A percentile compares a stretch with the other conserved stretches of the same genome.
Conservation (phyloP, 2,797 vertebrate species). For the Chelon auratus region DNA sequence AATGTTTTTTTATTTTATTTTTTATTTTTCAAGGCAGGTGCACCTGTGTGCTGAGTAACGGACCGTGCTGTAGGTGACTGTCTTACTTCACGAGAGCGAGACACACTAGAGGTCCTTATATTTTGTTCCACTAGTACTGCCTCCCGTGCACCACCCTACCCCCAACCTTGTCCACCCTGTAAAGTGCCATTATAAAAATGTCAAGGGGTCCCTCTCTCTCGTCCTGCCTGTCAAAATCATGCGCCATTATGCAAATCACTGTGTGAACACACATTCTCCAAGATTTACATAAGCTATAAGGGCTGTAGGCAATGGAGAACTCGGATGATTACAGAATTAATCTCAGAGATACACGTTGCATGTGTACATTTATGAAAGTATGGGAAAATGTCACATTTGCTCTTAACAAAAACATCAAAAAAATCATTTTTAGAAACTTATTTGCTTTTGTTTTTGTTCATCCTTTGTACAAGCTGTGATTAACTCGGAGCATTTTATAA, state of each 20-base stretch:
- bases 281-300: slow-evolving; percentile 76
- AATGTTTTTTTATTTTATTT: slow-evolving; percentile 21
- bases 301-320: slow-evolving; percentile 63
- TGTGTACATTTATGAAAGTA: slow-evolving; percentile 51
- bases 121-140: slow-evolving; percentile 62
- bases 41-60: slow-evolving; percentile 24
- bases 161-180: slow-evolving; percentile 79
- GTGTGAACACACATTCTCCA: slow-evolving; percentile 74
- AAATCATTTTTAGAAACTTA: slow-evolving; percentile 9
- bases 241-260: slow-evolving; percentile 82
- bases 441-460: slow-evolving; percentile 4
- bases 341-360: slow-evolving; percentile 42
- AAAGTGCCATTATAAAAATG: slow-evolving; percentile 85
- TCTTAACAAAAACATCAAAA: slow-evolving; percentile 32
- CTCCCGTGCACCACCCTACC: slow-evolving; percentile 61
- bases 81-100: slow-evolving; percentile 50
- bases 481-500: background rate
- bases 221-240: slow-evolving; percentile 79
- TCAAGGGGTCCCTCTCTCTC: slow-evolving; percentile 77
- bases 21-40: slow-evolving; percentile 16
- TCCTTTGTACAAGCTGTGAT: background rate
- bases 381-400: slow-evolving; percentile 48
- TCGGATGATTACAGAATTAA: slow-evolving; percentile 65
- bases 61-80: slow-evolving; percentile 41
- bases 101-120: slow-evolving; percentile 52